These are phyloP conservation scores for Aramus guarauna DNA, from an alignment of 2,113 vertebrate species.

Conservation along the genomic window DNA sequence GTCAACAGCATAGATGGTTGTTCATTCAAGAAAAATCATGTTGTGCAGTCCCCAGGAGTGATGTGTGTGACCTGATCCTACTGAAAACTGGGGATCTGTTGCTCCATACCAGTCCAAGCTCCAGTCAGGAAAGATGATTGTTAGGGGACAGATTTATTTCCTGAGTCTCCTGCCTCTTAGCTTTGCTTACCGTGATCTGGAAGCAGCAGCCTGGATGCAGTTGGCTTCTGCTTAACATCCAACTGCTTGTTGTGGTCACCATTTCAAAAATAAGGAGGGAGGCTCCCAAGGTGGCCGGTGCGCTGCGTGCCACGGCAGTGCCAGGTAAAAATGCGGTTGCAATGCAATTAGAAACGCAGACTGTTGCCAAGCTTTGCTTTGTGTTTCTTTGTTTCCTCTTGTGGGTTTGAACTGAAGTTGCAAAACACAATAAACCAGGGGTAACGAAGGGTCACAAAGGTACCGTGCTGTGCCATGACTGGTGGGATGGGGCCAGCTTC, in stretches of 20 bases:
- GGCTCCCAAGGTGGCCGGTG: background rate
- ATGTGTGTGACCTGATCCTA: background rate
- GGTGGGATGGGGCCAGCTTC: background rate
- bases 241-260: background rate
- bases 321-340: background rate
- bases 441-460: background rate
- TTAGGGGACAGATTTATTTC: background rate
- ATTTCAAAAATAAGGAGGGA: background rate
- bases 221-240: background rate
- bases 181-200: background rate
- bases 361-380: constrained; percentile 24
- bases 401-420: constrained; percentile 12
- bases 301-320: background rate
- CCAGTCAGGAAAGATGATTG: rapidly evolving
- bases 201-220: background rate
- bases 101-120: background rate
- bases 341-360: background rate
- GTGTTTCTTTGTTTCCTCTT: constrained; percentile 38
- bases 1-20: background rate
- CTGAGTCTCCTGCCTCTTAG: background rate
- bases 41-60: background rate
- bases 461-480: background rate
- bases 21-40: background rate
- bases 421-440: background rate
- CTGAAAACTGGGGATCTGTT: background rate